Conservation (phyloP, 2,797 vertebrate species). For the Psittacula echo region DNA sequence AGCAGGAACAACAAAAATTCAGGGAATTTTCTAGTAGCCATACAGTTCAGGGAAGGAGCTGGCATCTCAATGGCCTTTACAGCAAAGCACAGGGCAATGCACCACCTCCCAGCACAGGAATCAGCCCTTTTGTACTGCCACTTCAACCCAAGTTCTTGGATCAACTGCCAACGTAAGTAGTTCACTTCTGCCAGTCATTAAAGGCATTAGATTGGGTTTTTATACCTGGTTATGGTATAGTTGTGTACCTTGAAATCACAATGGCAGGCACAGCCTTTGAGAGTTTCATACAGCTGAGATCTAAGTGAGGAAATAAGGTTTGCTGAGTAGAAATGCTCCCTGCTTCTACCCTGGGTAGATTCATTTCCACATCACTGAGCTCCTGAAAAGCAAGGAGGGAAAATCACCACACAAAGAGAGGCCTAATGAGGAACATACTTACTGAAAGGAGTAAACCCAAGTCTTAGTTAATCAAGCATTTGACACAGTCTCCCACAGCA, state of each 20-base stretch:
- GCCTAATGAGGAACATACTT: background rate
- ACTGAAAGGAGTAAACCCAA: background rate
- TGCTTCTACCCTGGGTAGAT: background rate
- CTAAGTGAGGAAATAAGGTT: background rate
- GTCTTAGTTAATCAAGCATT: background rate
- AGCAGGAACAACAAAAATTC: background rate
- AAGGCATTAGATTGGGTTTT: background rate
- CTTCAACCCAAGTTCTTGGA: background rate
- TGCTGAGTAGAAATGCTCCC: background rate
- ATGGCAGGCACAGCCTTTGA: background rate
- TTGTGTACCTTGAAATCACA: background rate
- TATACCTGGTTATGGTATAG: background rate
- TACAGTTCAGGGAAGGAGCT: background rate
- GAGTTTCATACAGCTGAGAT: background rate
- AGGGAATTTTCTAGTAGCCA: background rate
- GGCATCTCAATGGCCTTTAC: background rate
- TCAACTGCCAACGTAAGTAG: background rate
- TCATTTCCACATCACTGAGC: conserved; percentile 26
- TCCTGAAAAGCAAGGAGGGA: conserved; percentile 17
- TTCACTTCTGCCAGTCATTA: background rate
- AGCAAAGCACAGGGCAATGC: background rate
- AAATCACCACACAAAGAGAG: background rate
- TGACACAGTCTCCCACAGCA: too few species aligned
- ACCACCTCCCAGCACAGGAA: background rate
- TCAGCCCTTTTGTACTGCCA: background rate